These are phyloP conservation scores for Micromesistius poutassou DNA, from an alignment of 2,797 vertebrate genomes.

Conservation along the genomic window DNA sequence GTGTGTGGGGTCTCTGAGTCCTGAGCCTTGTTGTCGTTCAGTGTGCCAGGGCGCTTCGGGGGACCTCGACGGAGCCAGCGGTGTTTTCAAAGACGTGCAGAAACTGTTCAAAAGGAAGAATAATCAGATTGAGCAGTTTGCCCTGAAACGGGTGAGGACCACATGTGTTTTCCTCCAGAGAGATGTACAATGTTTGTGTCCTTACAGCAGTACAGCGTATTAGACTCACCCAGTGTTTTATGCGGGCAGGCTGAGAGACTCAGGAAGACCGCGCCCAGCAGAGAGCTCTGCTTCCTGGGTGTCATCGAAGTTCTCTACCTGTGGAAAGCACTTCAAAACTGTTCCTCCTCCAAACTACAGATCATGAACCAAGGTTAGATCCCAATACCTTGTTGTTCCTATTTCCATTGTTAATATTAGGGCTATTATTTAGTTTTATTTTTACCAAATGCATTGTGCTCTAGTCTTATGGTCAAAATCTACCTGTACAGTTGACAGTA, in stretches of 20 bases:
- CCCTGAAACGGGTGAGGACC: conserved; percentile 81
- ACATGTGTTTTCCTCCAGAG: not conserved
- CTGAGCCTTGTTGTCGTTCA: conserved; percentile 45
- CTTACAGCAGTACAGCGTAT: not conserved
- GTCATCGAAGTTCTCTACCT: conserved; percentile 94
- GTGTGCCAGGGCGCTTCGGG: conserved; percentile 94
- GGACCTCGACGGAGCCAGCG: conserved; percentile 83
- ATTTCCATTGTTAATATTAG: not conserved
- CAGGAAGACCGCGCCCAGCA: conserved; percentile 82
- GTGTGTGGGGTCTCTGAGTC: not conserved
- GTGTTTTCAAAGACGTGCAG: conserved; percentile 93
- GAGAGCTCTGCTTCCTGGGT: conserved; percentile 89
- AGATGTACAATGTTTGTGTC: not conserved
- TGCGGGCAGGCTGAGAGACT: conserved; percentile 86
- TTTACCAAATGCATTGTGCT: not conserved
- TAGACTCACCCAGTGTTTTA: not conserved
- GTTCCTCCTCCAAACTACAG: conserved; percentile 91
- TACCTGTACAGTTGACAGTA: conserved; percentile 1
- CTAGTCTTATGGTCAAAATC: not conserved
- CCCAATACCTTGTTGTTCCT: not conserved
- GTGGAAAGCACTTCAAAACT: conserved; percentile 97
- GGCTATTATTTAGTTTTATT: too few species aligned
- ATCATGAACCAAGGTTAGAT: conserved; percentile 91
- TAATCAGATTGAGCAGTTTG: conserved; percentile 99
- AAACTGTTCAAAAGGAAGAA: conserved; percentile 98